phyloP scores from a whole-genome alignment of 2,797 vertebrate species.

The Acanthis flammea region DNA sequence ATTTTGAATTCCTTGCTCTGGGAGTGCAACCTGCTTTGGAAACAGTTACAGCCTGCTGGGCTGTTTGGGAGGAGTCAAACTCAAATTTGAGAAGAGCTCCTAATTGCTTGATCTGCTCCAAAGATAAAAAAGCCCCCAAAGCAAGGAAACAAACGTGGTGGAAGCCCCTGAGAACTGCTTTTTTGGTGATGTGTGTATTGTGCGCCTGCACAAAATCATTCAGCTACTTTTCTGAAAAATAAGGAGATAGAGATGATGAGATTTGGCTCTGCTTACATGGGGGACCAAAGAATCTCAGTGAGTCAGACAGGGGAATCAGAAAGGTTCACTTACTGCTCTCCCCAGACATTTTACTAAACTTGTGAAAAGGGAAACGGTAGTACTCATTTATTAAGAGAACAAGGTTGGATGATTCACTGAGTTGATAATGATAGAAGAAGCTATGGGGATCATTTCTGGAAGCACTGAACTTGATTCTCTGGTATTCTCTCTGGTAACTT shows the following conservation, averaged over 20 bases:
- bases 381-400: neutral
- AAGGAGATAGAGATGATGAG: neutral
- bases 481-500: conserved; percentile 5
- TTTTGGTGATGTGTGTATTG: neutral
- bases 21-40: neutral
- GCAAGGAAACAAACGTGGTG: neutral
- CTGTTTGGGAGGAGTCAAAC: neutral
- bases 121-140: neutral
- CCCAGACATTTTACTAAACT: neutral
- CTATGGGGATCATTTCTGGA: neutral
- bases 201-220: neutral
- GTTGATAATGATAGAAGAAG: neutral
- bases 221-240: neutral
- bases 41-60: neutral
- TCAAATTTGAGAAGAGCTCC: neutral
- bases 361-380: neutral
- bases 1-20: neutral
- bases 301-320: conserved; percentile 18
- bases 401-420: neutral
- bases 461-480: neutral
- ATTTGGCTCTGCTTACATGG: neutral
- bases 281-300: neutral
- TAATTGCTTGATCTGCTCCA: neutral
- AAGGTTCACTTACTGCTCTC: neutral
- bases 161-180: neutral